Conservation (phyloP, 2,797 vertebrate species). For the Sciurus vulgaris region DNA sequence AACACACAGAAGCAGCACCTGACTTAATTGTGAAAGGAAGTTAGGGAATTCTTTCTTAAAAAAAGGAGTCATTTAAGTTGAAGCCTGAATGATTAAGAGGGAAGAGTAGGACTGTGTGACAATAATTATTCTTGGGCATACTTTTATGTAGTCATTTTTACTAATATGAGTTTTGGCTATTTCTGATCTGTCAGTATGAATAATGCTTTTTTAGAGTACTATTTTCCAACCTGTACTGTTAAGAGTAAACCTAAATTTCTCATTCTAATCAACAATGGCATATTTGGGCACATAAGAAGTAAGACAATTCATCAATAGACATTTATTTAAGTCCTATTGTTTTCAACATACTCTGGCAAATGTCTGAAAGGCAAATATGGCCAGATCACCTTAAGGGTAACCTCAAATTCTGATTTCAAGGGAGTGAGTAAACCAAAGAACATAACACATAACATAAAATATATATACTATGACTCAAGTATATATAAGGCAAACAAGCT, state of each 20-base stretch:
- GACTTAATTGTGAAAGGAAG: not conserved
- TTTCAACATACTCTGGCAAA: conserved; percentile 8
- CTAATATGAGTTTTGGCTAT: not conserved
- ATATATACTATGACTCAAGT: not conserved
- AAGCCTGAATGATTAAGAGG: not conserved
- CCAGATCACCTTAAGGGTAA: not conserved
- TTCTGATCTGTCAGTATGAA: not conserved
- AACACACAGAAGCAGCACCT: not conserved
- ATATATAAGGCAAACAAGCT: not conserved
- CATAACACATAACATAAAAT: not conserved
- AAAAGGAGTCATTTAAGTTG: not conserved
- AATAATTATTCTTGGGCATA: not conserved
- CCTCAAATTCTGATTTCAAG: conserved; percentile 24
- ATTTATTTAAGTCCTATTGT: conserved; percentile 17
- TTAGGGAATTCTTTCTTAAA: not conserved
- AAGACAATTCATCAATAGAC: conserved; percentile 2
- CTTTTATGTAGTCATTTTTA: not conserved
- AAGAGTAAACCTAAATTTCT: conserved; percentile 20
- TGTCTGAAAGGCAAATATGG: not conserved
- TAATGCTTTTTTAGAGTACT: not conserved
- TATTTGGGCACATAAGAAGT: not conserved
- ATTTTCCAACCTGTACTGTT: not conserved
- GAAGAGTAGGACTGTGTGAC: not conserved
- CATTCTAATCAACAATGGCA: not conserved
- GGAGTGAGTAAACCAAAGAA: not conserved